Evolutionary conservation across 2,797 vertebrate species (phyloP).

Genomic region (Pseudochromis fuscus): DNA sequence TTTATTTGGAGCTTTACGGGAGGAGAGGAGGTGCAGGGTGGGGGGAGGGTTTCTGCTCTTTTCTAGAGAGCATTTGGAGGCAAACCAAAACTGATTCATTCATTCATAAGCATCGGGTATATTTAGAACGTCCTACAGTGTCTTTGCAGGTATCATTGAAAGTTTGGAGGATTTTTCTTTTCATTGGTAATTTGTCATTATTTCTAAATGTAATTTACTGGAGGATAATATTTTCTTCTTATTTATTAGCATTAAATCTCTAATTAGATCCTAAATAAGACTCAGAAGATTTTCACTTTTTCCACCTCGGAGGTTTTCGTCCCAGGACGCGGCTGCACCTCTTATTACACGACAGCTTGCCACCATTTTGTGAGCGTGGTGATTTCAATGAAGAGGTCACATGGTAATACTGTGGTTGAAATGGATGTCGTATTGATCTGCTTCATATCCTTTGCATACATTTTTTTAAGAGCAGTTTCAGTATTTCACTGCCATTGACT

Average conservation of each 20-base stretch:
- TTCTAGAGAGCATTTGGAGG: slow-evolving; percentile 59
- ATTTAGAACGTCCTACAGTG: slow-evolving; percentile 56
- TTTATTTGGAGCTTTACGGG: slow-evolving; percentile 68
- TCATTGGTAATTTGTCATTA: neutral
- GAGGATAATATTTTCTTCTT: no score
- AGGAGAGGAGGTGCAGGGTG: slow-evolving; percentile 5
- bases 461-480: neutral
- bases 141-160: slow-evolving; percentile 35
- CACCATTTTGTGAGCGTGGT: no score
- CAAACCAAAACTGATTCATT: slow-evolving; percentile 50
- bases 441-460: no score
- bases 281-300: no score
- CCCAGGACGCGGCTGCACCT: no score
- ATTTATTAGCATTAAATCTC: no score
- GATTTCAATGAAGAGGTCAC: no score
- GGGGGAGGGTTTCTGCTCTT: slow-evolving; percentile 42
- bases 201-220: neutral
- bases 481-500: neutral
- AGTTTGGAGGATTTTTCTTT: neutral
- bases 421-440: no score
- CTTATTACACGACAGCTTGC: no score
- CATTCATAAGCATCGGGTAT: slow-evolving; percentile 45
- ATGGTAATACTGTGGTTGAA: no score
- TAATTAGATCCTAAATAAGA: no score
- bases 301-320: no score